Conservation (phyloP, 64 coral and sea anemone genomes). For the Catalaphyllia jardinei region DNA sequence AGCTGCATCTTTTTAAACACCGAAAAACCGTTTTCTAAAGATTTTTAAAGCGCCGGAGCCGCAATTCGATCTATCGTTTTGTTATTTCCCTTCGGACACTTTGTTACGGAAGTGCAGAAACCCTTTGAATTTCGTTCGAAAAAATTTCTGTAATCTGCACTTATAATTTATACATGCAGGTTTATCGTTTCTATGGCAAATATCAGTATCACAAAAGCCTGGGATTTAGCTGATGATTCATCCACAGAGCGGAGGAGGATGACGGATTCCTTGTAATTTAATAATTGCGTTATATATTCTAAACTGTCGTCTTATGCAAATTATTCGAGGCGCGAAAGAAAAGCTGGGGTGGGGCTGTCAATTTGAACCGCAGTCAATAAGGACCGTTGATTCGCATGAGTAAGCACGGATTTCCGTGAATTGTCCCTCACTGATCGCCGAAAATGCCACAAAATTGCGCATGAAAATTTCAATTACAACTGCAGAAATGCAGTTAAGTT, state of each 20-base stretch:
- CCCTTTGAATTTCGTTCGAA: background rate
- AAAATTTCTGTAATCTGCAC: background rate
- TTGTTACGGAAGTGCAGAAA: background rate
- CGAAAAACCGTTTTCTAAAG: slow-evolving; percentile 4
- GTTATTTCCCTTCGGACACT: background rate
- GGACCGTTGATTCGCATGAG: slow-evolving; percentile 14
- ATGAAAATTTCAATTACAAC: background rate
- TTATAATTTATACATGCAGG: background rate
- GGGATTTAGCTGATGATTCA: slow-evolving; percentile 23
- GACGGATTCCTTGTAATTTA: slow-evolving; percentile 19
- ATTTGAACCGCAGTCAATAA: slow-evolving; percentile 25
- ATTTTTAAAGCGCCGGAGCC: background rate
- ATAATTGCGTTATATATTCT: slow-evolving; percentile 10
- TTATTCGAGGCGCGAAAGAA: slow-evolving; percentile 21
- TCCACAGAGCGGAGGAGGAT: slow-evolving; percentile 30
- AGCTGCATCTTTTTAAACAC: background rate
- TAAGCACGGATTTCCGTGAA: slow-evolving; percentile 39
- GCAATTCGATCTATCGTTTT: background rate
- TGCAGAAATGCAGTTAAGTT: background rate
- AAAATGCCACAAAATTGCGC: background rate
- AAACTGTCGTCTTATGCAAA: slow-evolving; percentile 49
- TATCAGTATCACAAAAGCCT: background rate
- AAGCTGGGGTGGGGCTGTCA: slow-evolving; percentile 46
- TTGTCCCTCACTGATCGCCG: background rate
- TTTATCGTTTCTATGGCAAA: background rate